A percentile compares a stretch with the other conserved stretches of the same genome.
These are phyloP conservation scores for Crotalus adamanteus DNA, from an alignment of 2,797 vertebrate genomes.

Conservation along the genomic window DNA sequence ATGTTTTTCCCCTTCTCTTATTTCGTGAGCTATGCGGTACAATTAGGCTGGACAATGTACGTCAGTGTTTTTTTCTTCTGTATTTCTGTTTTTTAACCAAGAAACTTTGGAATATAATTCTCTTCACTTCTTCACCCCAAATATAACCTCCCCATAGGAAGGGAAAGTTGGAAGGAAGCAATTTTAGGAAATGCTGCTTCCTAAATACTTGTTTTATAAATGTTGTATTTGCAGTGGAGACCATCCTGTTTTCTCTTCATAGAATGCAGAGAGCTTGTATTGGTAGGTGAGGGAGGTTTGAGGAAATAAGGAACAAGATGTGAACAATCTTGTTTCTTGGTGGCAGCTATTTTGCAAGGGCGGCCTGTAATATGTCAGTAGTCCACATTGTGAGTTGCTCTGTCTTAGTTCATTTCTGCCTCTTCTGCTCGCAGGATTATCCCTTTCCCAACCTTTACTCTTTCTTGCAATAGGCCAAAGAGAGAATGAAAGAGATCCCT, in stretches of 20 bases:
- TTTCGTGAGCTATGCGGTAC: neutral
- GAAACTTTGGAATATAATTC: neutral
- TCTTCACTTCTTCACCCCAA: too few relatives aligned
- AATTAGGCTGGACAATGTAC: rapidly evolving
- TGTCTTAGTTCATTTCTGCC: too few relatives aligned
- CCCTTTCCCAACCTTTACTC: neutral
- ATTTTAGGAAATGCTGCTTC: neutral
- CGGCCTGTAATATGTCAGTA: too few relatives aligned
- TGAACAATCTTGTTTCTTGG: neutral
- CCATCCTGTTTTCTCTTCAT: neutral
- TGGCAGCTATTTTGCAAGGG: neutral
- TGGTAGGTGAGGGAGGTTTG: neutral
- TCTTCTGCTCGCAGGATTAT: neutral
- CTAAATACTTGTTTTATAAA: neutral
- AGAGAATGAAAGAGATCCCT: neutral
- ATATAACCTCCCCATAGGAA: neutral
- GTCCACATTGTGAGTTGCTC: neutral
- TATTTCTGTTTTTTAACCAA: neutral
- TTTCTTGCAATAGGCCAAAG: neutral
- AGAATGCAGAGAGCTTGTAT: neutral
- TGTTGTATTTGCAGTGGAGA: neutral
- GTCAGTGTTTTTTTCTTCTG: neutral
- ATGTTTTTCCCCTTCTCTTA: neutral
- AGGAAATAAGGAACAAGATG: neutral
- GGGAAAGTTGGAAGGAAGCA: neutral